Conservation (phyloP, 2,888 invertebrate genomes). For the Nephrotoma appendiculata region DNA sequence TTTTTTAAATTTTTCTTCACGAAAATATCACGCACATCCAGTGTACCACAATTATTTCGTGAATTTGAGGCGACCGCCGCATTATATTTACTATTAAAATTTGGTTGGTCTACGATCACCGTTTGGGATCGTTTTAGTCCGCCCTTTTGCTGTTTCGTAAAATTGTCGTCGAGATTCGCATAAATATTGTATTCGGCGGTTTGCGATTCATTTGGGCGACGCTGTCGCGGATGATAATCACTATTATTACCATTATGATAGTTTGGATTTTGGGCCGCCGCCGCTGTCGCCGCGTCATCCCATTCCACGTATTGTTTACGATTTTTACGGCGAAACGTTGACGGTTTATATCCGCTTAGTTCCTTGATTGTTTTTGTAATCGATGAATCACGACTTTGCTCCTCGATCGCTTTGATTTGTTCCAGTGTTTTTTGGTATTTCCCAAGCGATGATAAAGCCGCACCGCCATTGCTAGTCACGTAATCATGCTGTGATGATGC, state of each 20-base stretch:
- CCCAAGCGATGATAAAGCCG: slow-evolving; percentile 32
- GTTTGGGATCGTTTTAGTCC: slow-evolving; percentile 27
- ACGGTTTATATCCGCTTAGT: slow-evolving; percentile 45
- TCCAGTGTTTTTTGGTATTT: slow-evolving; percentile 44
- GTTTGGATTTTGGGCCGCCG: not conserved
- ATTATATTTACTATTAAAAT: slow-evolving; percentile 14
- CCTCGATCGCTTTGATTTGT: slow-evolving; percentile 37
- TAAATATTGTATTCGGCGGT: not conserved
- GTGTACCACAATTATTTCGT: slow-evolving; percentile 7
- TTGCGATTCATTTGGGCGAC: not conserved
- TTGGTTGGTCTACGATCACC: slow-evolving; percentile 21
- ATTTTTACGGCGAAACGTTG: slow-evolving; percentile 40
- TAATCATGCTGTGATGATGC: slow-evolving; percentile 10
- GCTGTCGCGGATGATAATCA: not conserved
- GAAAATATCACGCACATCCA: not conserved
- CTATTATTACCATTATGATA: not conserved
- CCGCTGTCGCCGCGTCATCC: slow-evolving; percentile 27
- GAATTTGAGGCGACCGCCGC: not conserved
- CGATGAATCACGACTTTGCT: slow-evolving; percentile 26
- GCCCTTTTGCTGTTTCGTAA: not conserved
- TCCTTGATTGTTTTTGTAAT: slow-evolving; percentile 43
- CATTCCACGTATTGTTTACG: slow-evolving; percentile 42
- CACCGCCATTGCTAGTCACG: slow-evolving; percentile 22
- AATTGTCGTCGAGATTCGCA: not conserved
- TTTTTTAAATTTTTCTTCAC: not conserved